These are phyloP conservation scores for Tetheella fluctuosa DNA, from an alignment of 2,888 invertebrate species.

Conservation along the genomic window DNA sequence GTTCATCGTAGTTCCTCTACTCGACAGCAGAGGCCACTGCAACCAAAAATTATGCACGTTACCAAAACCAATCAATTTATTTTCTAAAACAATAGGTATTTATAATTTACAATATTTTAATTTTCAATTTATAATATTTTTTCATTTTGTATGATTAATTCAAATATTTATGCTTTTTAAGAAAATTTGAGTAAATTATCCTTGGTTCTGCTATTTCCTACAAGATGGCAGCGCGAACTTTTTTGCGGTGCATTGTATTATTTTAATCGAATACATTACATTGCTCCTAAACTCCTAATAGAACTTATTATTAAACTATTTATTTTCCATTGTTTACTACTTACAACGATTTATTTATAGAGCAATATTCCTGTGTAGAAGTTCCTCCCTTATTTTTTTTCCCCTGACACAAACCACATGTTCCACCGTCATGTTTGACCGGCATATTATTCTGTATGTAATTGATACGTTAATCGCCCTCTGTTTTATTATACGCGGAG, in stretches of 20 bases:
- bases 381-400: slow-evolving; percentile 30
- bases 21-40: slow-evolving; percentile 37
- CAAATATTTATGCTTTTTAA: no score
- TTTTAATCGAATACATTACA: no score
- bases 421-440: slow-evolving; percentile 36
- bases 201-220: background rate
- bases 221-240: slow-evolving; percentile 5
- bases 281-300: no score
- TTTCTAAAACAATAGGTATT: no score
- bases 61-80: no score
- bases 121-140: background rate
- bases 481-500: slow-evolving; percentile 52
- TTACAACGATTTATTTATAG: background rate
- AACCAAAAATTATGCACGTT: background rate
- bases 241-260: background rate
- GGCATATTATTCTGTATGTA: slow-evolving; percentile 48
- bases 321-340: background rate
- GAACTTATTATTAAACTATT: no score
- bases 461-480: slow-evolving; percentile 68
- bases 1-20: slow-evolving; percentile 23
- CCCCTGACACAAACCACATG: slow-evolving; percentile 65
- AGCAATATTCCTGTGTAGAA: slow-evolving; percentile 11
- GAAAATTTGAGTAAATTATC: no score
- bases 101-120: no score
- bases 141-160: background rate